Conservation (phyloP, 2,113 vertebrate genomes). For the Notiomystis cincta region DNA sequence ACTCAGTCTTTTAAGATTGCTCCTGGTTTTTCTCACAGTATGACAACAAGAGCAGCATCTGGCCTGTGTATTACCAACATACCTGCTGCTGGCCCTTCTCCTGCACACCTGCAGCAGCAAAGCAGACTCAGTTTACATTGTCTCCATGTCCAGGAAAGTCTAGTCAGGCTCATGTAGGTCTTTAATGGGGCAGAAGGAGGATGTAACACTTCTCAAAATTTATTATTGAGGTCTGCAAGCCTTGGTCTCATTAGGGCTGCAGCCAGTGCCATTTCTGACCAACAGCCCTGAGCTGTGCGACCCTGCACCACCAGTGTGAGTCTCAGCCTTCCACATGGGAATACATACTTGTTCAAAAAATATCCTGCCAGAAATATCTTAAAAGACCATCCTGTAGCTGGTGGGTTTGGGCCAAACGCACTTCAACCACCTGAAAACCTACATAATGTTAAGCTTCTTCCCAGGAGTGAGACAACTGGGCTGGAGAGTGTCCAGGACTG, state of each 20-base stretch:
- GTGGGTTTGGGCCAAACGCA: neutral
- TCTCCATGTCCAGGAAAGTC: neutral
- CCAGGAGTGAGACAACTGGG: rapidly evolving
- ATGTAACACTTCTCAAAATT: neutral
- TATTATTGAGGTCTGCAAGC: neutral
- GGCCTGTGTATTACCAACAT: rapidly evolving
- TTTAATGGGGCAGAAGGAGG: neutral
- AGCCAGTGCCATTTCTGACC: rapidly evolving
- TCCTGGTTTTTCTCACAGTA: neutral
- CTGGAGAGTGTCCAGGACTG: neutral
- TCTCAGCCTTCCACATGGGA: neutral
- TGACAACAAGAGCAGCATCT: neutral
- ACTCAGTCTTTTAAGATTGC: neutral
- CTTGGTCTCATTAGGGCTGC: neutral
- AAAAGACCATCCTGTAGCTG: neutral
- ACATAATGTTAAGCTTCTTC: neutral
- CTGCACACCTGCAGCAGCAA: neutral
- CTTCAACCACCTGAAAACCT: neutral
- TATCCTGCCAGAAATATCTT: neutral
- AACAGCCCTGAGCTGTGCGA: rapidly evolving
- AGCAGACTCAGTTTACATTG: neutral
- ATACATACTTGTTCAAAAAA: neutral
- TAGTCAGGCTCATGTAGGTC: rapidly evolving
- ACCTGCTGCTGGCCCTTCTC: neutral
- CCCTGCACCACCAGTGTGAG: neutral